Percentiles rank a stretch among this genome's conserved stretches.
Conservation (phyloP, 2,888 invertebrate genomes). For the Colletes collaris region DNA sequence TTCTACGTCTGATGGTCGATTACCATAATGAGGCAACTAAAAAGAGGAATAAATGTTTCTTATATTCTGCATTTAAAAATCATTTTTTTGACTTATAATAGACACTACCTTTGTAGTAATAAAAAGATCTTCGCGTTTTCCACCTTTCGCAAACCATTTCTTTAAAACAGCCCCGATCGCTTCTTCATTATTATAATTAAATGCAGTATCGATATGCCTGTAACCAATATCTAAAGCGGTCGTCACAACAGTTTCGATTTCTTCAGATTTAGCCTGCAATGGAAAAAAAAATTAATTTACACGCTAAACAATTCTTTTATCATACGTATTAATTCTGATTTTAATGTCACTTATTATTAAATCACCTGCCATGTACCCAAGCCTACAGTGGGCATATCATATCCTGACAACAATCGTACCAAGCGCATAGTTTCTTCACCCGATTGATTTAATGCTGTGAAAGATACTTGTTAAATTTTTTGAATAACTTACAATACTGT, state of each 20-base stretch:
- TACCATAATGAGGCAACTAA: slow-evolving; percentile 89
- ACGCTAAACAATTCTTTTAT: no score
- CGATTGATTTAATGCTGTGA: slow-evolving; percentile 19
- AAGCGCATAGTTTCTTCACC: slow-evolving; percentile 66
- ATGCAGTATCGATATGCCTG: slow-evolving; percentile 91
- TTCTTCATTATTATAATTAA: slow-evolving; percentile 91
- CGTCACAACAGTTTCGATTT: slow-evolving; percentile 86
- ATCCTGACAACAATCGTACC: slow-evolving; percentile 80
- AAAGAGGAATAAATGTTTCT: slow-evolving; percentile 61
- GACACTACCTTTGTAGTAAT: slow-evolving; percentile 90
- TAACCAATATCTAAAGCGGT: slow-evolving; percentile 89
- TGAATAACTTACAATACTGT: slow-evolving; percentile 29
- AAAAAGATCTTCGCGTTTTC: slow-evolving; percentile 89
- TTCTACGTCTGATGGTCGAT: slow-evolving; percentile 87
- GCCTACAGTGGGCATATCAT: slow-evolving; percentile 88
- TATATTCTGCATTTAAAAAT: not conserved
- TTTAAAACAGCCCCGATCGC: slow-evolving; percentile 88
- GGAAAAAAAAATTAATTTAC: not conserved
- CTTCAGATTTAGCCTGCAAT: slow-evolving; percentile 86
- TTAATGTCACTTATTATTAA: slow-evolving; percentile 20
- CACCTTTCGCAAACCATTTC: slow-evolving; percentile 87
- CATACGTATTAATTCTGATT: not conserved
- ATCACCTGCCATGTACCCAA: slow-evolving; percentile 89
- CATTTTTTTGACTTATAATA: not conserved
- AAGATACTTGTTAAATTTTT: slow-evolving; percentile 11